phyloP scores from a whole-genome alignment of 2,888 invertebrate species.

The Caenorhabditis angaria region DNA sequence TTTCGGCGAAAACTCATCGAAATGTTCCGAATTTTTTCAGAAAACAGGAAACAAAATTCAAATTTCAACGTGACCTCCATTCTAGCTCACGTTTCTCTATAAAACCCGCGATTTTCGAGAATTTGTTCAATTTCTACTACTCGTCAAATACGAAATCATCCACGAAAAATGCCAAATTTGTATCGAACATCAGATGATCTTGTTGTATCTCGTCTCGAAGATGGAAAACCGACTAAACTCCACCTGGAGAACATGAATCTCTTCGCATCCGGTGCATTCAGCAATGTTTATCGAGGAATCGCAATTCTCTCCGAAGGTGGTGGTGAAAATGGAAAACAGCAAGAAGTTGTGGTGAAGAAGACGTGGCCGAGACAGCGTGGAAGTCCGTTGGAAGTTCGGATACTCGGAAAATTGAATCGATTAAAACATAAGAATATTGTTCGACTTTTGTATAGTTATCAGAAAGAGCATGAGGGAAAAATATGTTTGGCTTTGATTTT shows the following conservation, averaged over 20 bases:
- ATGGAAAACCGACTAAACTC: slow-evolving; percentile 37
- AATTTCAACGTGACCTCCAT: too few species aligned
- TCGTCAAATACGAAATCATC: neutral
- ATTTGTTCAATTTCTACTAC: slow-evolving; percentile 4
- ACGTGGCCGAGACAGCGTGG: slow-evolving; percentile 48
- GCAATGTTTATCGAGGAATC: slow-evolving; percentile 53
- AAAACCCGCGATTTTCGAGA: too few species aligned
- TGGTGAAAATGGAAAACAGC: neutral
- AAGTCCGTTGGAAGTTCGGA: slow-evolving; percentile 76
- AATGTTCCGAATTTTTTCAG: too few species aligned
- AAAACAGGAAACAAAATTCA: too few species aligned
- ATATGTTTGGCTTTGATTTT: slow-evolving; percentile 53
- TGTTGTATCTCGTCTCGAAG: slow-evolving; percentile 28
- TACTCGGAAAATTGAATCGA: slow-evolving; percentile 91
- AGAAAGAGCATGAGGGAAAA: slow-evolving; percentile 34
- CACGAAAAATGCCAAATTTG: slow-evolving; percentile 25
- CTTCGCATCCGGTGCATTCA: slow-evolving; percentile 56
- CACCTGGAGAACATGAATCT: slow-evolving; percentile 46
- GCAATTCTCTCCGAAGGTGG: neutral
- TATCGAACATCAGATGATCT: slow-evolving; percentile 34
- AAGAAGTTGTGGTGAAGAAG: slow-evolving; percentile 56
- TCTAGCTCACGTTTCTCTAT: too few species aligned
- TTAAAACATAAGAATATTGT: slow-evolving; percentile 96
- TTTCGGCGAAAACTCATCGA: too few species aligned
- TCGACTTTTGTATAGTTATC: slow-evolving; percentile 91